Base-by-base conservation (phyloP, 1,140 invertebrate genomes). In the Chrysopa pallens region DNA sequence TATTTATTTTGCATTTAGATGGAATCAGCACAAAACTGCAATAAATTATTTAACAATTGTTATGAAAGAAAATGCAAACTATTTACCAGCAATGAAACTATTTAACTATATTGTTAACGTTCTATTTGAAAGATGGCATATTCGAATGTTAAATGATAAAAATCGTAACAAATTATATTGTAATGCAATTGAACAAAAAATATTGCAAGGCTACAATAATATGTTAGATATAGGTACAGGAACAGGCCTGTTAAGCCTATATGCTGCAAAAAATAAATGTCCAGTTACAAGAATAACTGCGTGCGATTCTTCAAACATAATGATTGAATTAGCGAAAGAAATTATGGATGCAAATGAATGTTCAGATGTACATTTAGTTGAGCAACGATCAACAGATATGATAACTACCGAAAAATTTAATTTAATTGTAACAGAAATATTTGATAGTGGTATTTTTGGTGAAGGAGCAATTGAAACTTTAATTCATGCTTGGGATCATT, bases 141-240 rank as follows among this genome's bases (percentile, higher is more conserved):
- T 70, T 50, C 51, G 64, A 8, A 73, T 73, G 70, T 47, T 73
- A 3, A 73, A 73, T 55, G 70, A 72, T 53, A 50, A 42, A 7
- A 46, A 45, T 27, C 51, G 70, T 40, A 73, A 73, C 55, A 42
- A 52, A 43, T 55, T 58, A n/a, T 72, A 58, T 48, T 49, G 54
- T 41, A 46, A 51, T 44, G 68, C 68, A 6, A 68, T 73, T 36
- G 31, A 53, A 3, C 56, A 51, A 42, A 63, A 57, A 38, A 51
- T 69, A 28, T 43, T 52, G 27, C 42, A 58, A 37, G 64, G 62
- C 6, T 57, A 53, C 45, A 44, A 49, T 9, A 48, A 48, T 40
- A 61, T 72, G 11, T 51, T 73, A 15, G 70, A 73, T 49, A 68
- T 73, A 46, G 70, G 70, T 6, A 57, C 63, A 44, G 70, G 70